These are phyloP conservation scores for Cyclophora punctaria DNA, from an alignment of 2,888 invertebrate genomes.

Conservation along the genomic window DNA sequence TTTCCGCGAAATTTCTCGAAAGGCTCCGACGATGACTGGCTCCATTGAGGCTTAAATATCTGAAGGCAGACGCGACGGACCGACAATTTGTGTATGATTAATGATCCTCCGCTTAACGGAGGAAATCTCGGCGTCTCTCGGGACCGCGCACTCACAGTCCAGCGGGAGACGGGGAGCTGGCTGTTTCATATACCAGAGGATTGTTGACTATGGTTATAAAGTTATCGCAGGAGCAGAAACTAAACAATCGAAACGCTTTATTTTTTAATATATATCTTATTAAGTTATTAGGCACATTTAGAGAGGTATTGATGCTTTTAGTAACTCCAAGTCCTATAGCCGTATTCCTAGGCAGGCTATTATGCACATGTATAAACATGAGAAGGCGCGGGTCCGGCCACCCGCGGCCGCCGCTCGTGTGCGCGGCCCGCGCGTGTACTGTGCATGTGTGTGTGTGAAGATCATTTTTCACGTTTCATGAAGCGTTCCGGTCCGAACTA, in stretches of 20 bases:
- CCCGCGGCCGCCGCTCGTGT: neutral
- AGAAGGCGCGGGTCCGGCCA: too few relatives aligned
- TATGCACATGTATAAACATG: too few relatives aligned
- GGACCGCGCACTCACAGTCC: constrained; percentile 7
- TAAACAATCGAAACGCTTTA: too few relatives aligned
- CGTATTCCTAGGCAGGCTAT: too few relatives aligned
- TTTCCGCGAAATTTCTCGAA: constrained; percentile 35
- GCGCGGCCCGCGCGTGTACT: neutral
- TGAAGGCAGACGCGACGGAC: constrained; percentile 22
- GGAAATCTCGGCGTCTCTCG: constrained; percentile 28
- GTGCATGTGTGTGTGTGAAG: constrained; percentile 30
- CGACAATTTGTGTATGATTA: constrained; percentile 57
- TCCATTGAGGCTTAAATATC: constrained; percentile 50
- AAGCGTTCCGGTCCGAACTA: constrained; percentile 60
- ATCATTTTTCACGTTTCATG: constrained; percentile 75
- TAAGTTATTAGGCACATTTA: too few relatives aligned
- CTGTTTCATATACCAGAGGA: too few relatives aligned
- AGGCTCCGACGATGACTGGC: constrained; percentile 51
- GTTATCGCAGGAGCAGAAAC: too few relatives aligned
- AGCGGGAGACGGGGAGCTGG: too few relatives aligned
- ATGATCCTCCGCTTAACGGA: constrained; percentile 27
- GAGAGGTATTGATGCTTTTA: too few relatives aligned
- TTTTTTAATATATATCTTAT: too few relatives aligned
- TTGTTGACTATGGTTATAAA: too few relatives aligned
- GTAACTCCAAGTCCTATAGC: too few relatives aligned